These are phyloP conservation scores for Colistium nudipinnis DNA, from an alignment of 2,113 vertebrate species.

Conservation along the genomic window DNA sequence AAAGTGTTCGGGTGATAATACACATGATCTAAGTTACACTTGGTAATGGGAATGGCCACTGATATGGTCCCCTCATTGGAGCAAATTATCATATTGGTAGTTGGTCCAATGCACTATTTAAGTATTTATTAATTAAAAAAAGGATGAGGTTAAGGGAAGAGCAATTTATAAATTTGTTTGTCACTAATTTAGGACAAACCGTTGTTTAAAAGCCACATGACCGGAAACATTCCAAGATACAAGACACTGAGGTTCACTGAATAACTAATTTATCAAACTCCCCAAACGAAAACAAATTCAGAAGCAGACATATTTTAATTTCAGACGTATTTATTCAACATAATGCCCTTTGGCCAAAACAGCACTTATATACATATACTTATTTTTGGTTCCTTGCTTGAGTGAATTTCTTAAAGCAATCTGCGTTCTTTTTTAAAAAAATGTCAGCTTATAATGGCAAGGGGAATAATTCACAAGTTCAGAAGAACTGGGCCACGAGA, in stretches of 20 bases:
- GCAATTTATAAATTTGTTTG: neutral
- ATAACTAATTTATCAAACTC: conserved; percentile 46
- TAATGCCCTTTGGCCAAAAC: conserved; percentile 61
- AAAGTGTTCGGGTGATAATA: conserved; percentile 29
- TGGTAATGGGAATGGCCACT: conserved; percentile 20
- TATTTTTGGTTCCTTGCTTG: conserved; percentile 48
- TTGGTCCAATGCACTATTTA: neutral
- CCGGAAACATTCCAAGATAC: neutral
- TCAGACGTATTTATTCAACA: conserved; percentile 61
- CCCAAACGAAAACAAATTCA: conserved; percentile 46
- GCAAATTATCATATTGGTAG: conserved; percentile 7
- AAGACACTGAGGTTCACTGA: conserved; percentile 15
- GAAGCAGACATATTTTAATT: conserved; percentile 38
- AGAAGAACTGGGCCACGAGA: conserved; percentile 16
- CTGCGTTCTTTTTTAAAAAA: conserved; percentile 68
- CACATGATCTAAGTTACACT: conserved; percentile 25
- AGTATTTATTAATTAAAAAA: conserved; percentile 4
- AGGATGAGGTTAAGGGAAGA: neutral
- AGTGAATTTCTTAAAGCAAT: conserved; percentile 62
- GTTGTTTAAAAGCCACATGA: neutral
- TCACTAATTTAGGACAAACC: neutral
- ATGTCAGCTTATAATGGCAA: conserved; percentile 65
- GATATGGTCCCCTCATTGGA: conserved; percentile 21
- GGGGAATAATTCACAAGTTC: conserved; percentile 49
- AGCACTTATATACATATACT: conserved; percentile 51